A percentile compares a stretch with the other conserved stretches of the same genome.
phyloP scores from a whole-genome alignment of 64 coral and sea anemone genomes.

The Actinia tenebrosa region DNA sequence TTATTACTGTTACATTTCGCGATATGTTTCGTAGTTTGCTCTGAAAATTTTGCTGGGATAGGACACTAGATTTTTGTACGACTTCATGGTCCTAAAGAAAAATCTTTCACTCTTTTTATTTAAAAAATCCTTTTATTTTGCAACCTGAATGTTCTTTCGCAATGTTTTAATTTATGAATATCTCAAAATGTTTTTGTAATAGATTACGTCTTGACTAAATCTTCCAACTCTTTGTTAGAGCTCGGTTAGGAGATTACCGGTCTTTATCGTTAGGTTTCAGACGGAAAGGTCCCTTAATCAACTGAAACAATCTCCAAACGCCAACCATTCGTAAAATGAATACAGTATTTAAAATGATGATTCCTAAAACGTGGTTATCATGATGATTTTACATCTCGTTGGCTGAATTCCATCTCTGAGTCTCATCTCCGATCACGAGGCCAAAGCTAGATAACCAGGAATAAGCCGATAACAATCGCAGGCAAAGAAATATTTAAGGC shows the following conservation, averaged over 20 bases:
- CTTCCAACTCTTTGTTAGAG: not conserved
- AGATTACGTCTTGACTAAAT: not conserved
- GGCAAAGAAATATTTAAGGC: not conserved
- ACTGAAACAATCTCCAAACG: not conserved
- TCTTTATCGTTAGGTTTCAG: not conserved
- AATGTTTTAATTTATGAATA: not conserved
- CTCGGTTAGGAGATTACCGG: not conserved
- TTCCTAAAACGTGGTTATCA: not conserved
- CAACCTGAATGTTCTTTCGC: not conserved
- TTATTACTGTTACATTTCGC: too few relatives aligned
- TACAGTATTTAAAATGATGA: not conserved
- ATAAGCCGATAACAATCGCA: not conserved
- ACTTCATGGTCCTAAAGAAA: too few relatives aligned
- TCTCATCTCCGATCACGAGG: not conserved
- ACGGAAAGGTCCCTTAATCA: not conserved
- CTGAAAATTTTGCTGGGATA: too few relatives aligned
- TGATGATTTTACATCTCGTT: not conserved
- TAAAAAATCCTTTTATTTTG: too few relatives aligned
- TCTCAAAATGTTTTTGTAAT: not conserved
- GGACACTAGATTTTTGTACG: too few relatives aligned
- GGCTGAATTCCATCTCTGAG: not conserved
- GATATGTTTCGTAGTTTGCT: too few relatives aligned
- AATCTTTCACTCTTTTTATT: too few relatives aligned
- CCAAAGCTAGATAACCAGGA: not conserved
- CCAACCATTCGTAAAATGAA: not conserved